A percentile compares a stretch with the other conserved stretches of the same genome.
Evolutionary conservation across 2,888 invertebrate species (phyloP).

Genomic region (Aradus depressus): DNA sequence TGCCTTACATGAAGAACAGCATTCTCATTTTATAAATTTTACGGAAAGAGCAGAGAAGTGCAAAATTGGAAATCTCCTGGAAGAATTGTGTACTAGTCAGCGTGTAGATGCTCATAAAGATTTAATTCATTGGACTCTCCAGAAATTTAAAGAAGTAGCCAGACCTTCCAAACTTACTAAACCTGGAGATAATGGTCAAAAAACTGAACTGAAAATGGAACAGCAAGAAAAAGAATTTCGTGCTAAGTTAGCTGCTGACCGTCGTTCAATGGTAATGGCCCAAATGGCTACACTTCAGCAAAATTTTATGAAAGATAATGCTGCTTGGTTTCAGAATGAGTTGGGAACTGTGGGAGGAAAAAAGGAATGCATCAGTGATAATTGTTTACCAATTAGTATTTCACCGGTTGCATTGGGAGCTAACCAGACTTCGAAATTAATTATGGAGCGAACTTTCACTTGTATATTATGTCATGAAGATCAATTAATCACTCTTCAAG

Average conservation of each 20-base stretch:
- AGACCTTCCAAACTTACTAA: conserved; percentile 31
- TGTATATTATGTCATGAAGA: conserved; percentile 96
- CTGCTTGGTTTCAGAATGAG: conserved; percentile 60
- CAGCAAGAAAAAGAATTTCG: conserved; percentile 57
- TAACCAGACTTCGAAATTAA: conserved; percentile 42
- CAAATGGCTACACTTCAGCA: conserved; percentile 89
- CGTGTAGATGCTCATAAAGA: conserved; percentile 76
- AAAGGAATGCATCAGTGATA: conserved; percentile 26
- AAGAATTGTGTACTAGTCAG: conserved; percentile 57
- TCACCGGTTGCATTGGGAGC: conserved; percentile 47
- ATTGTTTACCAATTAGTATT: no score
- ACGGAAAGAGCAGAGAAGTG: conserved; percentile 64
- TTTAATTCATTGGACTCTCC: conserved; percentile 67
- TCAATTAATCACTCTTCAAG: conserved; percentile 58
- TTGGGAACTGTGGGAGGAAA: conserved; percentile 16
- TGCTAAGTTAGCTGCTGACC: conserved; percentile 72
- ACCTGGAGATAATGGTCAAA: conserved; percentile 27
- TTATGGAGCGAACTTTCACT: conserved; percentile 51
- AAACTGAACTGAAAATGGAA: conserved; percentile 14
- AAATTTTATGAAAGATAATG: conserved; percentile 81
- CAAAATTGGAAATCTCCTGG: conserved; percentile 56
- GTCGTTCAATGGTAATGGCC: conserved; percentile 81
- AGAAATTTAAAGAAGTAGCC: conserved; percentile 56
- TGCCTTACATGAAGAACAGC: conserved; percentile 71
- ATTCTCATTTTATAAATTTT: conserved; percentile 63